These are phyloP conservation scores for Halichoeres trimaculatus DNA, from an alignment of 2,113 vertebrate species.

Conservation along the genomic window DNA sequence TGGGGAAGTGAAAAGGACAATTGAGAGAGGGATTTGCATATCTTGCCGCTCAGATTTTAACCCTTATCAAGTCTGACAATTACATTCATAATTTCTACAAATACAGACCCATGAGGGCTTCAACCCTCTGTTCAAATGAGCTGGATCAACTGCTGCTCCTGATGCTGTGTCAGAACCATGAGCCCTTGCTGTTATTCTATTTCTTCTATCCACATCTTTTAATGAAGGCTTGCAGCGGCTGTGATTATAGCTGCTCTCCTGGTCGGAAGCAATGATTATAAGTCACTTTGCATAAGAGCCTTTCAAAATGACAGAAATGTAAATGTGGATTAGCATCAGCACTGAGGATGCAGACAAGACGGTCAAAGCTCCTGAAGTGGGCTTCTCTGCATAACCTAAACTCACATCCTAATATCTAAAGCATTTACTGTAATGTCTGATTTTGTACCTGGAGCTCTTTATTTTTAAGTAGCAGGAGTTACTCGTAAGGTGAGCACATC, in stretches of 20 bases:
- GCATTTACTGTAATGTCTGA: conserved; percentile 4
- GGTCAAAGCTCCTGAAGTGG: conserved; percentile 15
- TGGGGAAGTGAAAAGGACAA: conserved; percentile 48
- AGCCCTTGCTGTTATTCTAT: conserved; percentile 24
- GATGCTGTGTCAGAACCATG: not conserved
- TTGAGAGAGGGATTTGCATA: conserved; percentile 48
- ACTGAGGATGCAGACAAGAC: conserved; percentile 24
- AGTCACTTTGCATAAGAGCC: conserved; percentile 47
- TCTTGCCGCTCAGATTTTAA: conserved; percentile 31
- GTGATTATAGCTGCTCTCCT: conserved; percentile 48
- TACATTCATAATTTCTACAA: conserved; percentile 35
- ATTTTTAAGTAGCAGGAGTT: conserved; percentile 10
- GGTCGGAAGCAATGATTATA: conserved; percentile 48
- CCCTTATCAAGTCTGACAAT: conserved; percentile 47
- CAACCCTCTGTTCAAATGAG: conserved; percentile 8
- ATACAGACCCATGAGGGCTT: conserved; percentile 12
- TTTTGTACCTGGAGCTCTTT: conserved; percentile 10
- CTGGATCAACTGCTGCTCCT: conserved; percentile 25
- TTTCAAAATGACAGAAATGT: conserved; percentile 42
- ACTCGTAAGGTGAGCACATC: not conserved
- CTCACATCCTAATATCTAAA: conserved; percentile 22
- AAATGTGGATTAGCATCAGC: conserved; percentile 52
- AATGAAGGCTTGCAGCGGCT: conserved; percentile 43
- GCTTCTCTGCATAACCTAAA: conserved; percentile 26
- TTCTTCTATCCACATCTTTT: conserved; percentile 30